Conservation (phyloP, 2,113 vertebrate species). For the Pristiophorus japonicus region DNA sequence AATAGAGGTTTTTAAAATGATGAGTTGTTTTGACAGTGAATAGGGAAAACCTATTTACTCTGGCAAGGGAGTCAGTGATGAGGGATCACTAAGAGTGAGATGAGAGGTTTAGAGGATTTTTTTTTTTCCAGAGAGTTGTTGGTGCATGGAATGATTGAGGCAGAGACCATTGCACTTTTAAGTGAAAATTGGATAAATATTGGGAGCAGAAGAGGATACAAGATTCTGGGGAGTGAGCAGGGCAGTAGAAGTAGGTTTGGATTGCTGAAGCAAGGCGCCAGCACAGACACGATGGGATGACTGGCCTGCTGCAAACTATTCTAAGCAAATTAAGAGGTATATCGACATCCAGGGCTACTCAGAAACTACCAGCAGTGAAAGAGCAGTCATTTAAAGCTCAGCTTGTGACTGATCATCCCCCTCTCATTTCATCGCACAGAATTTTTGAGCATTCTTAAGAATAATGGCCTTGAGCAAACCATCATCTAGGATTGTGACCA, state of each 20-base stretch:
- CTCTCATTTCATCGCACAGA: not conserved
- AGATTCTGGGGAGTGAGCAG: not conserved
- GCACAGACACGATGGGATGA: not conserved
- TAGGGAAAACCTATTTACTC: not conserved
- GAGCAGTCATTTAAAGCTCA: not conserved
- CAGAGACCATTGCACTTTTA: not conserved
- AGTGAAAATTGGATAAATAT: not conserved
- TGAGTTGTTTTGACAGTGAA: not conserved
- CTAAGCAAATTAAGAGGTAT: not conserved
- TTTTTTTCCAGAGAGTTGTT: not conserved
- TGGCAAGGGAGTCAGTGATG: not conserved
- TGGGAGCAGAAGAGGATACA: not conserved
- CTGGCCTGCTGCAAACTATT: not conserved
- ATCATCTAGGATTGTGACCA: not conserved
- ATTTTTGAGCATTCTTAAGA: not conserved
- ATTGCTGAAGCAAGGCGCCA: not conserved
- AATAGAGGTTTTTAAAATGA: not conserved
- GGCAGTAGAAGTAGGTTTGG: not conserved
- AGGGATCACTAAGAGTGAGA: not conserved
- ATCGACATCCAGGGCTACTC: not conserved
- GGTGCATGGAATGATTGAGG: not conserved
- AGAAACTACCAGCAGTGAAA: not conserved
- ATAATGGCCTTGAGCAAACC: not conserved
- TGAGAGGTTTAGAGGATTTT: not conserved
- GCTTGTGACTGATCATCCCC: not conserved